Evolutionary conservation across 2,888 invertebrate species (phyloP).

Genomic region (Mimas tiliae): DNA sequence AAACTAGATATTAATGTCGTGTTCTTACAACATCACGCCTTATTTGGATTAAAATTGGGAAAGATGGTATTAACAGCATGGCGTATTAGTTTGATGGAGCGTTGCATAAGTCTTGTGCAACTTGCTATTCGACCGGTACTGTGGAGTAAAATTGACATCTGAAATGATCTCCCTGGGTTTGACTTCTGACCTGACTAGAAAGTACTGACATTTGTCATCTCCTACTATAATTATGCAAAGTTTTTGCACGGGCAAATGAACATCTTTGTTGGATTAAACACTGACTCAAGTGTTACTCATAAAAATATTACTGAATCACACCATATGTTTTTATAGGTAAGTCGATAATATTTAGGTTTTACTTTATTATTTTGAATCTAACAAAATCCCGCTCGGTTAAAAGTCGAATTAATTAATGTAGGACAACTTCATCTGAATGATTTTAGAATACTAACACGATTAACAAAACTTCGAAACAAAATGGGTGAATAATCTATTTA

Average conservation of each 20-base stretch:
- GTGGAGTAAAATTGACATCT: slow-evolving; percentile 2
- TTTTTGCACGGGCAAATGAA: background rate
- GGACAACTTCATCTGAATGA: too few species aligned
- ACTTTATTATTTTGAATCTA: background rate
- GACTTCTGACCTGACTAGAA: slow-evolving; percentile 11
- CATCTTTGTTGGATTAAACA: slow-evolving; percentile 7
- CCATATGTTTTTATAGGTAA: background rate
- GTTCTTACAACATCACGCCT: slow-evolving; percentile 12
- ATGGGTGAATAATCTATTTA: too few species aligned
- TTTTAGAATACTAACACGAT: too few species aligned
- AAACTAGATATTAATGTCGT: slow-evolving; percentile 10
- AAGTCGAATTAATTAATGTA: background rate
- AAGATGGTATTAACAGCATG: slow-evolving; percentile 24
- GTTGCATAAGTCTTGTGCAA: slow-evolving; percentile 30
- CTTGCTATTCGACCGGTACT: slow-evolving; percentile 10
- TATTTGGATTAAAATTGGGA: slow-evolving; percentile 26
- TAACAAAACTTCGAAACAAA: too few species aligned
- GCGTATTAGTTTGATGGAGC: slow-evolving; percentile 24
- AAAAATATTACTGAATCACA: slow-evolving; percentile 7
- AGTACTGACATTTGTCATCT: slow-evolving; percentile 2
- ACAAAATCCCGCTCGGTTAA: background rate
- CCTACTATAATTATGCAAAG: slow-evolving; percentile 5
- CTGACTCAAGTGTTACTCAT: slow-evolving; percentile 9
- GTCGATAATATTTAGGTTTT: slow-evolving; percentile 1
- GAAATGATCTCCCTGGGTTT: background rate